Evolutionary conservation across 1,140 invertebrate species (phyloP), one percentile per base, ranked within the genome.

Genomic region (Cepaea nemoralis): DNA sequence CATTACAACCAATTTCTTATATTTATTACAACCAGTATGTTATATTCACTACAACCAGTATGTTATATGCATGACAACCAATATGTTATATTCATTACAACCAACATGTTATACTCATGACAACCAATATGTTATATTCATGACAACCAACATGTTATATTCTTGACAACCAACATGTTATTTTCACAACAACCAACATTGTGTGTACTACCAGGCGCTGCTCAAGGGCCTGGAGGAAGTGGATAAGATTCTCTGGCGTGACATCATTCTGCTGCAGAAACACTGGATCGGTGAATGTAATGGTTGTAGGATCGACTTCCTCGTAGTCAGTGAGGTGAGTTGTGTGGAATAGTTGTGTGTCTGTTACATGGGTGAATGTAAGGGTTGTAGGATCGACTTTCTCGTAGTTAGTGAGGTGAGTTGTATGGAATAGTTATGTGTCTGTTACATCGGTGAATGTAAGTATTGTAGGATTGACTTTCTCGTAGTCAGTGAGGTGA

Each of bases 201-300:
- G 8, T 10, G 8, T 45, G 8, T 45, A 45, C 19, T 45, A 84
- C 0, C 86, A 93, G 92, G 84, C 87, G 39, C 86, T 95, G 8
- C 87, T 93, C 83, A 94, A 97, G 79, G 96, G 96, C 16, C 92
- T 98, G 63, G 89, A 94, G 82, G 94, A 94, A 71, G 89, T 91
- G 14, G 84, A 91, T 75, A 80, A 90, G 33, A 86, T 91, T 8
- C 88, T 94, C 73, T 95, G 94, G 94, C 93, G 92, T 83, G 97
- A 99, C 90, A 95, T 99, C 33, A 95, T 95, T 40, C 95, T 95
- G 85, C 92, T 98, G 77, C 99, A 99, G 92, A 94, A 94, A 84
- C 94, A 98, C 90, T 99, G 98, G 98, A 98, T 99, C 86, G 98
- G 98, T 14, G 93, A 97, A 83, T 98, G 96, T 89, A 93, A 95